These are phyloP conservation scores for Psix sp. DNA, from an alignment of 1,140 invertebrate species.

Conservation along the genomic window DNA sequence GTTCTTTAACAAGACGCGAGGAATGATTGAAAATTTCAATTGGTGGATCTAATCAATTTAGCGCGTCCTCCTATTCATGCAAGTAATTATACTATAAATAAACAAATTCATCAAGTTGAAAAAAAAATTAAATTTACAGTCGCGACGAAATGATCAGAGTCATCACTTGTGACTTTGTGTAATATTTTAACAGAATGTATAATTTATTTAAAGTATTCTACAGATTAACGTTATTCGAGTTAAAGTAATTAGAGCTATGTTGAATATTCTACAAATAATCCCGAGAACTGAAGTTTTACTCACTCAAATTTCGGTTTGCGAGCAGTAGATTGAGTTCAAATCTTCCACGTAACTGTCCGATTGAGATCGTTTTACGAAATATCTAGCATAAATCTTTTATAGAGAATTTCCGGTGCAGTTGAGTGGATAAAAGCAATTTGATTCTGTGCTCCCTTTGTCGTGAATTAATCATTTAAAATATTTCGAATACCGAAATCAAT, in stretches of 20 bases:
- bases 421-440: conserved; percentile 55
- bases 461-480: conserved; percentile 57
- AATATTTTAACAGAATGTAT: too few relatives aligned
- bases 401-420: conserved; percentile 31
- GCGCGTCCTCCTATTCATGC: too few relatives aligned
- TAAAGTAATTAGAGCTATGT: conserved; percentile 10
- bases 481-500: conserved; percentile 54
- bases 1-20: conserved; percentile 6
- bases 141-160: too few relatives aligned
- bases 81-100: too few relatives aligned
- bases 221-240: too few relatives aligned
- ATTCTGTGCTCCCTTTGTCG: conserved; percentile 53
- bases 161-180: too few relatives aligned
- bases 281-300: not conserved
- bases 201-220: too few relatives aligned
- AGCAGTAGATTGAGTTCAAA: conserved; percentile 26
- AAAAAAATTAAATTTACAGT: too few relatives aligned
- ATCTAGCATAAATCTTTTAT: conserved; percentile 47
- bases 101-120: too few relatives aligned
- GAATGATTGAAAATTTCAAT: conserved; percentile 22
- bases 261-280: conserved; percentile 28
- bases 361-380: conserved; percentile 37
- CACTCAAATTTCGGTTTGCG: conserved; percentile 2
- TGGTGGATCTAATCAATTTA: conserved; percentile 4
- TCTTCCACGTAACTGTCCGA: conserved; percentile 40